Base-by-base conservation (phyloP, 2,888 invertebrate genomes). In the Pteria penguin region DNA sequence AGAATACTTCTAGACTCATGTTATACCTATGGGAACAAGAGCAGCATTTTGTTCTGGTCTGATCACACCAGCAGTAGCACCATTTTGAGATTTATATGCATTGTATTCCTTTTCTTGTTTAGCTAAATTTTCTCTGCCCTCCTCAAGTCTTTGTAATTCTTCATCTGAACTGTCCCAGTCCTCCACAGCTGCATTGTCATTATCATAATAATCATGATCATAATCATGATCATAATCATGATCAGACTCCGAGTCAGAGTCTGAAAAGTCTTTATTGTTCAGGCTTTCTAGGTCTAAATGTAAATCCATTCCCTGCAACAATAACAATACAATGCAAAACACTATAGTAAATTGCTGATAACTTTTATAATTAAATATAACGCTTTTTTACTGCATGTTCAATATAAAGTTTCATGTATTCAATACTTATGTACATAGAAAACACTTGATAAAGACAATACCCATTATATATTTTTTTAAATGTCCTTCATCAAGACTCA, bases 81-180 rank as follows among this genome's bases (percentile, higher is more conserved):
- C 68, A 68, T 57, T 68, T 32, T 22, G 32, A n/a, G 24, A 18
- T 8, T 27, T n/a, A 11, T 32, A 14, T 22, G 31, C 24, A 1
- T 32, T 29, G 5, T 22, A 29, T 22, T 57, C 26, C 4, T 24
- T 45, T 18, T 45, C 45, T 18, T 45, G 45, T 18, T 22, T 57
- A 57, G n/a, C 24, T 22, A 45, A 18, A 5, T 31, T 32, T 32
- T 62, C 54, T 18, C 67, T 26, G 26, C 62, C 52, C 45, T 62
- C 33, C 29, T 45, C 76, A 57, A 80, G 74, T 62, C 66, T 74
- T 67, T 76, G 69, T 32, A 82, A 57, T 45, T 82, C 81, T 18
- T 78, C 81, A 67, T 82, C 81, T 31, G 61, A 32, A 60, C 61
- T 67, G 18, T 32, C 61, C 61, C 61, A 67, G 11, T 61, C 73